Evolutionary conservation across 2,888 invertebrate genomes (phyloP).

Genomic region (Campopleginae sp.): DNA sequence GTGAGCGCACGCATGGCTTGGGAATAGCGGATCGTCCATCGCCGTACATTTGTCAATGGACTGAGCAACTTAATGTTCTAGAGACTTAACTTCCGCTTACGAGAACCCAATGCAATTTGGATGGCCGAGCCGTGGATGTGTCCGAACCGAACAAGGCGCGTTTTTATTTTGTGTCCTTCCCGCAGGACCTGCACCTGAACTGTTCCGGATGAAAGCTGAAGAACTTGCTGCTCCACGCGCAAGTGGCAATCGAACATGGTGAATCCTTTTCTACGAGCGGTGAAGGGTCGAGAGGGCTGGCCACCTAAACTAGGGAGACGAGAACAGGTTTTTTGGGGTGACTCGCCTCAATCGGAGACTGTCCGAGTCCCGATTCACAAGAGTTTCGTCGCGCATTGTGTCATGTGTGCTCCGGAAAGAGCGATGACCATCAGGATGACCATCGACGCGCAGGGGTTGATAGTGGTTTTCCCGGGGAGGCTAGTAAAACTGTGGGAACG

Average conservation of each 20-base stretch:
- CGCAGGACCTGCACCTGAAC: constrained; percentile 35
- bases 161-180: constrained; percentile 7
- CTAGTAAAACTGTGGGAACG: constrained; percentile 81
- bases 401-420: constrained; percentile 16
- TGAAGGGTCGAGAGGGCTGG: neutral
- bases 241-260: constrained; percentile 50
- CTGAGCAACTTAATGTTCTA: neutral
- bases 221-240: constrained; percentile 49
- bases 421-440: constrained; percentile 69
- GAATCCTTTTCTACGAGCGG: constrained; percentile 31
- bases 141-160: neutral
- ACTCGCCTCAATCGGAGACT: constrained; percentile 27
- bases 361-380: constrained; percentile 26
- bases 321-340: constrained; percentile 58
- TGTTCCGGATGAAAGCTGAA: constrained; percentile 26
- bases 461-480: constrained; percentile 26
- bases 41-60: constrained; percentile 39
- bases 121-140: neutral
- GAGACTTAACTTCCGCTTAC: constrained; percentile 7
- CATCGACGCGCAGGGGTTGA: constrained; percentile 49
- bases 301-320: neutral
- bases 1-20: neutral
- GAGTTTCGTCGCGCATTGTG: constrained; percentile 7
- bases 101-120: neutral
- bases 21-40: constrained; percentile 1